Evolutionary conservation across 2,113 vertebrate genomes (phyloP), one percentile per base, ranked within the genome.

Genomic region (Epinephelus moara): DNA sequence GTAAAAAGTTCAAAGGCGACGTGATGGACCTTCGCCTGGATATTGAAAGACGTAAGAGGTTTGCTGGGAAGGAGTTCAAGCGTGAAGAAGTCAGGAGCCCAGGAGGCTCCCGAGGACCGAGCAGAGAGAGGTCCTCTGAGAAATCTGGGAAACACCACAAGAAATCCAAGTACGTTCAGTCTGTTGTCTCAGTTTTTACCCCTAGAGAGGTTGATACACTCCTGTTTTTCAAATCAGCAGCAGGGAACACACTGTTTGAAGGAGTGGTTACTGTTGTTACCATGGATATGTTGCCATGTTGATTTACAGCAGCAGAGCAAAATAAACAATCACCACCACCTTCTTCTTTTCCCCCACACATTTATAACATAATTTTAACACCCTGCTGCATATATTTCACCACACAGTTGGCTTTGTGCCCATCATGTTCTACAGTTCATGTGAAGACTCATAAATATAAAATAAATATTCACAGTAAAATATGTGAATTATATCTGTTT

Each of bases 21-120:
- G 96, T 96, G 75, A 96, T 98, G 95, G 98, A 99, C 94, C 97
- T 99, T 50, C 97, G 97, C 86, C 96, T 98, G 96, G 98, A 98
- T 95, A 98, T 98, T 94, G 97, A 99, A 89, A 97, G 97, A 82
- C 97, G 97, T 92, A 99, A 98, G 97, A 98, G 97, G 96, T 97
- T 98, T 69, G 89, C 93, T 13, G 92, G 91, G 94, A 98, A 97
- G 94, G 97, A 97, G 88, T 96, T 95, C 94, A 98, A 97, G 92
- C 96, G 96, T 1, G 97, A 97, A 80, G 97, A 97, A 49, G 98
- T 95, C 78, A 95, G 96, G 92, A 97, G 98, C 88, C 97, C 98
- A 0, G 97, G 95, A 89, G 98, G 98, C 89, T 99, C 98, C 27
- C 95, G 96, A 74, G 97, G 97, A 70, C 97, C 97, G n/a, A 99